Evolutionary conservation across 2,113 vertebrate genomes (phyloP).

Genomic region (Setophaga petechia): DNA sequence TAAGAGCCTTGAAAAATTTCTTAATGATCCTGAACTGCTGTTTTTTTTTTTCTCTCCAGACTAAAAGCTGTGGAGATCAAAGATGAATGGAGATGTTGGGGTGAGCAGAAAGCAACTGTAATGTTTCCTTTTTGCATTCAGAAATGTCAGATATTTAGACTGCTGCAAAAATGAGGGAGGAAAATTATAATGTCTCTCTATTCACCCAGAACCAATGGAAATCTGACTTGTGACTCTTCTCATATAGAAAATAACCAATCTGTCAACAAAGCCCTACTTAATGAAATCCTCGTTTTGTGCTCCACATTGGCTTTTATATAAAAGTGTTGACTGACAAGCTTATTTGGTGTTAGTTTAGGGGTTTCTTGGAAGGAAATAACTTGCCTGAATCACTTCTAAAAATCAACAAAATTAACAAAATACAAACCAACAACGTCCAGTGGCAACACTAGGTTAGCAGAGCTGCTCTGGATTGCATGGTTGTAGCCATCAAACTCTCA

Average conservation of each 20-base stretch:
- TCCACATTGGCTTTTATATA: conserved; percentile 25
- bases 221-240: conserved; percentile 5
- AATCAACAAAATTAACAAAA: conserved; percentile 12
- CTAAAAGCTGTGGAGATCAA: neutral
- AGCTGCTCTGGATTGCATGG: neutral
- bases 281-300: conserved; percentile 29
- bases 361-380: conserved; percentile 36
- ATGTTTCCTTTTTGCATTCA: neutral
- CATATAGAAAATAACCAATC: conserved; percentile 36
- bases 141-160: neutral
- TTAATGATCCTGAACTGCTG: neutral
- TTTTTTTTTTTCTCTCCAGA: neutral
- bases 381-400: conserved; percentile 11
- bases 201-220: conserved; percentile 16
- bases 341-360: conserved; percentile 37
- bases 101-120: neutral
- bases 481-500: neutral
- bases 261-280: conserved; percentile 58
- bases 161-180: neutral
- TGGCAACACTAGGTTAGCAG: neutral
- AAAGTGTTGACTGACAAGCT: conserved; percentile 63
- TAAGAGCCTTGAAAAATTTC: neutral
- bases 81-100: neutral
- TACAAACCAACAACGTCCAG: neutral
- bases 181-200: neutral